Percentiles rank a stretch among this genome's conserved stretches.
Evolutionary conservation across 2,113 vertebrate genomes (phyloP).

Genomic region (Anser cygnoides): DNA sequence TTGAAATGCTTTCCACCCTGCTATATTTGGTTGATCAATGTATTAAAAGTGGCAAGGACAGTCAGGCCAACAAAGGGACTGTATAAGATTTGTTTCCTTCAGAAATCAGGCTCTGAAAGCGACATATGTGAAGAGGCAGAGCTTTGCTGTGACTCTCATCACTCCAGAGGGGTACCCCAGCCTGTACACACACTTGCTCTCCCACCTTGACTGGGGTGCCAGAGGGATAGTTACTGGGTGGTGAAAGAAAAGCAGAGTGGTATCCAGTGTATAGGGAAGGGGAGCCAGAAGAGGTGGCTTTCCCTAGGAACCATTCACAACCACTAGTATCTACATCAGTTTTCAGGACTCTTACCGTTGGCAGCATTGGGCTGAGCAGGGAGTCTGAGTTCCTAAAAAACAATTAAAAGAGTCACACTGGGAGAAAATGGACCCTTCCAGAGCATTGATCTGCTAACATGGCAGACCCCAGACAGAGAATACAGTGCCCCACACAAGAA

Average conservation of each 20-base stretch:
- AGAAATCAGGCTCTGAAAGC: background rate
- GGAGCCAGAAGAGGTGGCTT: background rate
- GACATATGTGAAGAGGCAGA: background rate
- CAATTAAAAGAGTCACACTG: background rate
- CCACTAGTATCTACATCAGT: background rate
- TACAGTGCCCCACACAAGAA: background rate
- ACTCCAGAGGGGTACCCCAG: background rate
- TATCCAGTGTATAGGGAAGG: background rate
- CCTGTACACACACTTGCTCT: background rate
- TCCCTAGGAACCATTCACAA: background rate
- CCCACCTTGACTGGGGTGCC: background rate
- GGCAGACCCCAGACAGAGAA: background rate
- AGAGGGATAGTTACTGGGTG: background rate
- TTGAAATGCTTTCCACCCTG: background rate
- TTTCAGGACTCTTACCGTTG: constrained; percentile 36
- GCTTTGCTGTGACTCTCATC: background rate
- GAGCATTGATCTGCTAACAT: fast-evolving
- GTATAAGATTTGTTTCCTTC: background rate
- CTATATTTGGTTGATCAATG: background rate
- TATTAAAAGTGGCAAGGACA: background rate
- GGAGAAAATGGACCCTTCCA: background rate
- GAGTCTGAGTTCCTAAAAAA: constrained; percentile 21
- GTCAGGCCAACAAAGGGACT: background rate
- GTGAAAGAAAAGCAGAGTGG: background rate
- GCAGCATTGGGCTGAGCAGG: background rate